Evolutionary conservation across 2,888 invertebrate species (phyloP).

Genomic region (Petrolisthes cinctipes): DNA sequence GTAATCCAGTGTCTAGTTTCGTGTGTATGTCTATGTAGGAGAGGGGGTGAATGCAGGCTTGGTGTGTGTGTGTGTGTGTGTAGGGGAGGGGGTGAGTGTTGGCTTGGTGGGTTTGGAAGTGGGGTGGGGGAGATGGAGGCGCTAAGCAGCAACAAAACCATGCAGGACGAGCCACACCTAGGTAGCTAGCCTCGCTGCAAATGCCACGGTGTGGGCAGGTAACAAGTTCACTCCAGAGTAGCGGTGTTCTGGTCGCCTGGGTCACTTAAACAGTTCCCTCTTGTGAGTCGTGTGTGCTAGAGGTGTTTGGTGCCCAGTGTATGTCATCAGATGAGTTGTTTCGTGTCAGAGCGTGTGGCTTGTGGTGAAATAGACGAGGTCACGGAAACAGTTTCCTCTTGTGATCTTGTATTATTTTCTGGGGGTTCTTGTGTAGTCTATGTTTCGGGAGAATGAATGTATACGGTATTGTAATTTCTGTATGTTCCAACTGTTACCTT

Average conservation of each 20-base stretch:
- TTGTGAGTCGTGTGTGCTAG: too few relatives aligned
- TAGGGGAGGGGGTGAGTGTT: background rate
- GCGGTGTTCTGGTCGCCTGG: background rate
- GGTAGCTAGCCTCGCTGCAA: background rate
- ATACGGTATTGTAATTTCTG: too few relatives aligned
- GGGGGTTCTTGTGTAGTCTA: too few relatives aligned
- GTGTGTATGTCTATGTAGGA: background rate
- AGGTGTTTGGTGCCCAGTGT: too few relatives aligned
- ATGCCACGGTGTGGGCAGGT: background rate
- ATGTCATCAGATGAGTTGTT: too few relatives aligned
- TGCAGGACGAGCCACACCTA: background rate
- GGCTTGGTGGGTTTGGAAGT: background rate
- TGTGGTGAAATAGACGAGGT: too few relatives aligned
- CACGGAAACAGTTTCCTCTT: too few relatives aligned
- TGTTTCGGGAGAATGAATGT: too few relatives aligned
- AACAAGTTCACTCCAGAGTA: background rate
- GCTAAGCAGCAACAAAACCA: slow-evolving; percentile 1
- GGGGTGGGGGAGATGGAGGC: background rate
- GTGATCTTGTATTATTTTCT: too few relatives aligned
- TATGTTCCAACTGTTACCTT: too few relatives aligned
- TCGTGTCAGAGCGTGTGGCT: too few relatives aligned
- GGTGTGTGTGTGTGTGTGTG: background rate
- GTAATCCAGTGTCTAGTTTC: too few relatives aligned
- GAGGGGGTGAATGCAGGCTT: background rate
- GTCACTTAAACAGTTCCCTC: background rate